Conservation (phyloP, 2,113 vertebrate species). For the Zosterops japonicus region DNA sequence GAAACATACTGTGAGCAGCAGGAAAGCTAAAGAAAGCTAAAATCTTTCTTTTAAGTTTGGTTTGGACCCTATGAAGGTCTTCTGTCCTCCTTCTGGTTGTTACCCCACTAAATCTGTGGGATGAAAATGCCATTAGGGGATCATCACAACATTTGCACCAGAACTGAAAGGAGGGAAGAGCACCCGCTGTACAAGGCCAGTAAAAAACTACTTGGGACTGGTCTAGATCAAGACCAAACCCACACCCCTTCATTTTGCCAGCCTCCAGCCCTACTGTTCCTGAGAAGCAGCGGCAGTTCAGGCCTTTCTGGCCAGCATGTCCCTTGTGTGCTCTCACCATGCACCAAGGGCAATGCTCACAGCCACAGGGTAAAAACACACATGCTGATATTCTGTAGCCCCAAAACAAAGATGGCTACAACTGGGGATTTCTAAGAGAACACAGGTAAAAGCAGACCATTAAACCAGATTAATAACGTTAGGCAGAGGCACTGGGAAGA, state of each 20-base stretch:
- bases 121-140: background rate
- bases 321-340: background rate
- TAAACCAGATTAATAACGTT: background rate
- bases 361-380: background rate
- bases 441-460: background rate
- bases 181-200: background rate
- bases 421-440: background rate
- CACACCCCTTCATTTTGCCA: background rate
- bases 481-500: background rate
- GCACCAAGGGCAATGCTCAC: too few species aligned
- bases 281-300: background rate
- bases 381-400: background rate
- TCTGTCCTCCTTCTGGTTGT: rapidly evolving
- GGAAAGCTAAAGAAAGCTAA: background rate
- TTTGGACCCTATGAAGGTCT: background rate
- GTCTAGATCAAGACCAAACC: background rate
- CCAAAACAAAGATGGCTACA: background rate
- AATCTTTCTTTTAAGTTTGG: background rate
- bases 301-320: background rate
- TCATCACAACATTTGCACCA: background rate
- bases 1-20: background rate
- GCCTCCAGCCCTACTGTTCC: background rate
- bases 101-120: rapidly evolving
- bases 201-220: background rate
- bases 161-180: background rate